Conservation (phyloP, 2,888 invertebrate genomes). For the Drosophila heteroneura region DNA sequence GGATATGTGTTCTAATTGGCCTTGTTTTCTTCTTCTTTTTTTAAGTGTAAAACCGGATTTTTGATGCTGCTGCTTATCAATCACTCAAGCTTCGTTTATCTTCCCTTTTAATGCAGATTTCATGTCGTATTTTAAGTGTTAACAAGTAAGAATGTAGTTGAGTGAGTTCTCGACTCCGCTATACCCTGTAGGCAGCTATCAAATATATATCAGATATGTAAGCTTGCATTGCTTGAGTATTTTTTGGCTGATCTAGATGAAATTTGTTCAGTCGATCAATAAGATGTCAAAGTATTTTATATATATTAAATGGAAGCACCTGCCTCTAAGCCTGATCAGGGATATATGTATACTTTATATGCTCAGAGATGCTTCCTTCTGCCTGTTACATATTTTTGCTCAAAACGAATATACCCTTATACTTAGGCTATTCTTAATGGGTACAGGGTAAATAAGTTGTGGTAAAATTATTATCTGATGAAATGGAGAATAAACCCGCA, state of each 20-base stretch:
- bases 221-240: background rate
- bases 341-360: background rate
- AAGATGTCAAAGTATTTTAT: background rate
- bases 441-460: background rate
- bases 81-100: constrained; percentile 2
- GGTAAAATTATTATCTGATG: background rate
- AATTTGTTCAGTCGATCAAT: background rate
- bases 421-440: background rate
- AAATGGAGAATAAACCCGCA: background rate
- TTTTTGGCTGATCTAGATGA: background rate
- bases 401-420: background rate
- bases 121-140: constrained; percentile 2
- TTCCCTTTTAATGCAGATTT: constrained; percentile 20
- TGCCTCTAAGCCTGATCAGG: background rate
- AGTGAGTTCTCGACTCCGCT: background rate
- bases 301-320: background rate
- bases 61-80: constrained; percentile 6
- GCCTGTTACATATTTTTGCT: background rate
- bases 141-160: background rate
- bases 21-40: background rate
- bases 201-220: background rate
- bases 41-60: constrained; percentile 6
- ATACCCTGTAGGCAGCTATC: constrained; percentile 1
- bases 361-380: background rate
- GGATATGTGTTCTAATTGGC: background rate